These are phyloP conservation scores for Chelon auratus DNA, from an alignment of 2,797 vertebrate genomes.

Conservation along the genomic window DNA sequence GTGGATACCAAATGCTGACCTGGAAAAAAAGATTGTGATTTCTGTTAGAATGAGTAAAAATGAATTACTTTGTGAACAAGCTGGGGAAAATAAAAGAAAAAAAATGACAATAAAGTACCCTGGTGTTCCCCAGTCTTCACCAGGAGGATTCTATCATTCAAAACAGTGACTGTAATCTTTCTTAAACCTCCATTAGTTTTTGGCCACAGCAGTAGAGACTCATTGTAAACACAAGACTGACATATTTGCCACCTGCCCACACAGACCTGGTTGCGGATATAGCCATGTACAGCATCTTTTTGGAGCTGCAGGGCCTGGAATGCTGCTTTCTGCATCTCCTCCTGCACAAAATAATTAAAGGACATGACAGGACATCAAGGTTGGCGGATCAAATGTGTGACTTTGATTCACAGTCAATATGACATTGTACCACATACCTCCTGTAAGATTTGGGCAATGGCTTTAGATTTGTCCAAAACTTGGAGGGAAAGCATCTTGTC, in stretches of 20 bases:
- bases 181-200: background rate
- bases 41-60: conserved; percentile 6
- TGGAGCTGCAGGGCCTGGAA: conserved; percentile 96
- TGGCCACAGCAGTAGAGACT: background rate
- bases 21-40: background rate
- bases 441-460: conserved; percentile 91
- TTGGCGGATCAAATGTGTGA: background rate
- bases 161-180: background rate
- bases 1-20: background rate
- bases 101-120: background rate
- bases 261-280: conserved; percentile 93
- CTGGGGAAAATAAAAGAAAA: background rate
- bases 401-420: too few species aligned
- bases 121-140: background rate
- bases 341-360: conserved; percentile 79
- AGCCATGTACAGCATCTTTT: conserved; percentile 91
- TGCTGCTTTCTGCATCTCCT: conserved; percentile 94
- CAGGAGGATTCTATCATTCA: background rate
- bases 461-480: conserved; percentile 94
- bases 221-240: background rate
- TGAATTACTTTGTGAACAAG: background rate
- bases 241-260: background rate
- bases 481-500: conserved; percentile 92
- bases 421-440: conserved; percentile 86
- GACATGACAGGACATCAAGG: background rate